Percentiles rank a stretch among this genome's conserved stretches.
phyloP scores from a whole-genome alignment of 1,140 invertebrate species.

The Wiebesia pumilae region DNA sequence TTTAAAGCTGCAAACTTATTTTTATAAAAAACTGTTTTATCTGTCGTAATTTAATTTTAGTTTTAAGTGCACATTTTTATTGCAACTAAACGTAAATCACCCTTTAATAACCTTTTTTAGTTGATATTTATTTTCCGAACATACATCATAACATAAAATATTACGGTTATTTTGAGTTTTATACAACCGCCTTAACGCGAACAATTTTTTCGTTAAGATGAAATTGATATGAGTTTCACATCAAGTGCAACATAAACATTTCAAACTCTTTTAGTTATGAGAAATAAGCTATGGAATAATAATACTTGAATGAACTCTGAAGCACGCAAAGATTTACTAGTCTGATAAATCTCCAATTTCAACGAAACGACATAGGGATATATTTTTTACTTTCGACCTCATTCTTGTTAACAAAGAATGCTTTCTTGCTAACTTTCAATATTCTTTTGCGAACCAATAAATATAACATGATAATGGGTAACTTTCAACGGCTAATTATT shows the following conservation, averaged over 20 bases:
- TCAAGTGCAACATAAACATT: slow-evolving; percentile 47
- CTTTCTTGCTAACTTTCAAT: slow-evolving; percentile 13
- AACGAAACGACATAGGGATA: slow-evolving; percentile 12
- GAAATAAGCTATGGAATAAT: slow-evolving; percentile 49
- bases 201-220: slow-evolving; percentile 22
- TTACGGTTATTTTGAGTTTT: slow-evolving; percentile 33
- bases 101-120: slow-evolving; percentile 31
- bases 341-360: slow-evolving; percentile 45
- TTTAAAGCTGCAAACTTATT: slow-evolving; percentile 27
- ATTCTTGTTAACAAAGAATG: slow-evolving; percentile 30
- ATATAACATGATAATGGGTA: neutral
- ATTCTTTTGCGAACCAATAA: neutral
- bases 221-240: slow-evolving; percentile 41
- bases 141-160: slow-evolving; percentile 44
- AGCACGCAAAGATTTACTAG: slow-evolving; percentile 44
- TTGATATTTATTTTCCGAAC: slow-evolving; percentile 22
- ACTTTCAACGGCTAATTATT: neutral
- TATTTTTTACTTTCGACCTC: slow-evolving; percentile 31
- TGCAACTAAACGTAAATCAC: slow-evolving; percentile 14
- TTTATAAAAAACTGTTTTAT: slow-evolving; percentile 30
- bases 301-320: slow-evolving; percentile 40
- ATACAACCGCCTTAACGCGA: slow-evolving; percentile 12
- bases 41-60: slow-evolving; percentile 34
- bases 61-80: slow-evolving; percentile 39
- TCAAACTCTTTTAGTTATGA: slow-evolving; percentile 47